Conservation (phyloP, 2,113 vertebrate species). For the Hypocryptadius cinnamomeus region DNA sequence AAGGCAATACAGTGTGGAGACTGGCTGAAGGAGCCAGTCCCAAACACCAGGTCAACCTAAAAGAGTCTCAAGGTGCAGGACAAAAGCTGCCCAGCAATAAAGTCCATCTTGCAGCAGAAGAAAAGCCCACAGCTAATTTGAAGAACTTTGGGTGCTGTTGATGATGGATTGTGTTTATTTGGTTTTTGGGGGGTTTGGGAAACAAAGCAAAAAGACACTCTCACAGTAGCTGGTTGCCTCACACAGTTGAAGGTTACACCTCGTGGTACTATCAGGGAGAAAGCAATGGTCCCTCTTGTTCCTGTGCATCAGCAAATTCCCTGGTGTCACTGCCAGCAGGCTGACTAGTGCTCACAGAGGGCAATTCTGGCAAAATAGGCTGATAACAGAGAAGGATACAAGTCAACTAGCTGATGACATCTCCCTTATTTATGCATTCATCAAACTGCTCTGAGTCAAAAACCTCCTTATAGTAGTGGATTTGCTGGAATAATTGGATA, state of each 20-base stretch:
- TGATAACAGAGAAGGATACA: neutral
- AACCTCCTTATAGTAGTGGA: neutral
- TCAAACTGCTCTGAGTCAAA: neutral
- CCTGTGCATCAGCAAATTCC: neutral
- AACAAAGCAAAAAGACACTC: neutral
- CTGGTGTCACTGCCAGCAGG: neutral
- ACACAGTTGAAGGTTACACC: neutral
- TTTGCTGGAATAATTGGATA: neutral
- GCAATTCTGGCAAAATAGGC: neutral
- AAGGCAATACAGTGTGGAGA: neutral
- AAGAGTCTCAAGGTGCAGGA: neutral
- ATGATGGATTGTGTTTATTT: neutral
- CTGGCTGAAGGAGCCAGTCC: neutral
- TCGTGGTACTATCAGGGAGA: neutral
- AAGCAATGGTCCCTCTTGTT: neutral
- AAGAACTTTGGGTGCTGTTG: neutral
- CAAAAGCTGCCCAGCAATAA: neutral
- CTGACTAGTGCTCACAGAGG: neutral
- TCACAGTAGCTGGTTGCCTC: neutral
- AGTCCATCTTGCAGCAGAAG: neutral
- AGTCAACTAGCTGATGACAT: neutral
- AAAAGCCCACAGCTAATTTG: neutral
- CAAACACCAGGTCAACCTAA: neutral
- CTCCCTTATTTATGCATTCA: neutral
- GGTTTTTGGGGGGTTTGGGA: accelerated